Evolutionary conservation across 1,140 invertebrate genomes (phyloP).

Genomic region (Campoletis sonorensis): DNA sequence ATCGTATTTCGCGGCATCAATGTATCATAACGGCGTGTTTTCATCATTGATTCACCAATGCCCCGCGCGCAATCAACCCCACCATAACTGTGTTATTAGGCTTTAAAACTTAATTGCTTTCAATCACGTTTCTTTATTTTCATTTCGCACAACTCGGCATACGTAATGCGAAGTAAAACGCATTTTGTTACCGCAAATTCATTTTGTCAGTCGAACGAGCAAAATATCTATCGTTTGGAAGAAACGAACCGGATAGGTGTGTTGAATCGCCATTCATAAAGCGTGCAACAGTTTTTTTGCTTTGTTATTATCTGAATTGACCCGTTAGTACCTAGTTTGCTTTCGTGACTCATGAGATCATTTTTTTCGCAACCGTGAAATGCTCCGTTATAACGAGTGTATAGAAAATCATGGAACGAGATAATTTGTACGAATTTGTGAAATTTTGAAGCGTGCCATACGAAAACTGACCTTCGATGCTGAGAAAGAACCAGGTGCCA

Average conservation of each 20-base stretch:
- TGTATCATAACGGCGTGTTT: too few relatives aligned
- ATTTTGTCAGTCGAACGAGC: background rate
- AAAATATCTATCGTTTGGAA: background rate
- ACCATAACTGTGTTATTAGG: too few relatives aligned
- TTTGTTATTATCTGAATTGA: background rate
- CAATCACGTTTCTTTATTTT: too few relatives aligned
- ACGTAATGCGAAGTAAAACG: background rate
- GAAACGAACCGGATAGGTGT: slow-evolving; percentile 27
- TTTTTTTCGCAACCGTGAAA: too few relatives aligned
- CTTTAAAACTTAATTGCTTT: too few relatives aligned
- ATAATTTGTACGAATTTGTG: too few relatives aligned
- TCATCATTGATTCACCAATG: too few relatives aligned
- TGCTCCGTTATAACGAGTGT: too few relatives aligned
- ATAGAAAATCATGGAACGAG: background rate
- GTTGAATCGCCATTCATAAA: slow-evolving; percentile 19
- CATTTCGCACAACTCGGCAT: too few relatives aligned
- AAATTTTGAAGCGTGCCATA: background rate
- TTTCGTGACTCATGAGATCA: slow-evolving; percentile 1
- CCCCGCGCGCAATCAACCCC: too few relatives aligned
- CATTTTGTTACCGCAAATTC: slow-evolving; percentile 14
- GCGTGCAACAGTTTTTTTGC: slow-evolving; percentile 8
- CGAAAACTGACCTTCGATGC: slow-evolving; percentile 85
- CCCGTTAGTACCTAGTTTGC: slow-evolving; percentile 7
- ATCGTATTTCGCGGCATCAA: too few relatives aligned
- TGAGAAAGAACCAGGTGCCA: slow-evolving; percentile 91